Evolutionary conservation across 2,797 vertebrate genomes (phyloP).

Genomic region (Salarias fasciatus): DNA sequence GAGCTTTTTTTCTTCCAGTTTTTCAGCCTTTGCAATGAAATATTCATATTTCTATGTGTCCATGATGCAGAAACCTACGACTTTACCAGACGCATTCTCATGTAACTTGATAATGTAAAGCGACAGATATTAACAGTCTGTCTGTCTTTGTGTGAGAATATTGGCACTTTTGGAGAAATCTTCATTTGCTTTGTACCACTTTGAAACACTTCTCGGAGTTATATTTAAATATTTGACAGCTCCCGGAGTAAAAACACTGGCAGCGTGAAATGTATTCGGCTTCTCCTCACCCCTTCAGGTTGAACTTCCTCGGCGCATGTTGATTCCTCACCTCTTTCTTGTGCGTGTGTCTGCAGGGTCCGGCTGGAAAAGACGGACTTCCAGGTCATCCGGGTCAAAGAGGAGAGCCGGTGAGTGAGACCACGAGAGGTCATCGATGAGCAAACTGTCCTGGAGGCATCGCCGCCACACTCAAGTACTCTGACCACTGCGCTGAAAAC

Average conservation of each 20-base stretch:
- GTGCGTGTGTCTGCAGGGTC: slow-evolving; percentile 68
- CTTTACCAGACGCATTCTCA: too few species aligned
- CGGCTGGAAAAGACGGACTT: slow-evolving; percentile 89
- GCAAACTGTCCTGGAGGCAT: background rate
- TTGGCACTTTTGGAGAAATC: background rate
- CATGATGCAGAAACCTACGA: too few species aligned
- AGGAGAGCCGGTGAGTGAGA: slow-evolving; percentile 93
- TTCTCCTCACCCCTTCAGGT: background rate
- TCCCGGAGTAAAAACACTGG: background rate
- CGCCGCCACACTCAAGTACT: background rate
- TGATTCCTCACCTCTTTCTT: background rate
- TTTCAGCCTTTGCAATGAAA: background rate
- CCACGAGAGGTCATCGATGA: background rate
- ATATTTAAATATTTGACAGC: slow-evolving; percentile 4
- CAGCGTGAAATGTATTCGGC: background rate
- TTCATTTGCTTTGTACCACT: background rate
- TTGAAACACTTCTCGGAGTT: background rate
- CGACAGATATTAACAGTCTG: too few species aligned
- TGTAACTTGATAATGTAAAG: too few species aligned
- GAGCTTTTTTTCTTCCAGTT: background rate
- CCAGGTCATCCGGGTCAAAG: slow-evolving; percentile 97
- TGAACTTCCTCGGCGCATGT: background rate
- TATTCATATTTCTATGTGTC: too few species aligned
- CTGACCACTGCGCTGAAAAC: too few species aligned
- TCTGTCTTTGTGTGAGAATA: too few species aligned